Conservation (phyloP, 1,140 invertebrate species). For the Phenacoccus solenopsis region DNA sequence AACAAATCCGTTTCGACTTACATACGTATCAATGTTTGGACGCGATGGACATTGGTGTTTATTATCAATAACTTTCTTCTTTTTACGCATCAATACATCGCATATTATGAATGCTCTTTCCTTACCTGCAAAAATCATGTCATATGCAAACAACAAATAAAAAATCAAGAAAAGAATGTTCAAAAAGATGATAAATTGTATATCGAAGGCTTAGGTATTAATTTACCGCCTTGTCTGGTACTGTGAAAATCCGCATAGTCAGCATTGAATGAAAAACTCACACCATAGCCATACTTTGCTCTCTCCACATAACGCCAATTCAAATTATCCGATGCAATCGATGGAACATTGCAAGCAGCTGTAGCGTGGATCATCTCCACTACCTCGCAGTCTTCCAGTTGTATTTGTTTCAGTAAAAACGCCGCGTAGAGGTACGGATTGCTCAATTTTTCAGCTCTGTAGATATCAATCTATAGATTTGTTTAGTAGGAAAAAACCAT, state of each 20-base stretch:
- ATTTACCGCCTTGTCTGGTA: not conserved
- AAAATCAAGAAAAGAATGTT: not conserved
- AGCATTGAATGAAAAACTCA: constrained; percentile 8
- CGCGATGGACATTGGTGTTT: not conserved
- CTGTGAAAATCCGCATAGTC: constrained; percentile 15
- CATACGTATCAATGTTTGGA: not conserved
- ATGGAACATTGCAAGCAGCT: not conserved
- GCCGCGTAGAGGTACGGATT: no score
- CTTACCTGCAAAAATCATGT: no score
- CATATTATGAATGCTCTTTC: no score
- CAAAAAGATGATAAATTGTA: not conserved
- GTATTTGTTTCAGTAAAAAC: not conserved
- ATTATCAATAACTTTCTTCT: not conserved
- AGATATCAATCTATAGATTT: no score
- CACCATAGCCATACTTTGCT: not conserved
- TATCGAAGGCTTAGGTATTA: not conserved
- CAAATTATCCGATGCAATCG: not conserved
- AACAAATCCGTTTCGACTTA: not conserved
- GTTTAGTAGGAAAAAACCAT: no score
- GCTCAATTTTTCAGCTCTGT: no score
- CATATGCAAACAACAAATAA: no score
- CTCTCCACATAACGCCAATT: constrained; percentile 11
- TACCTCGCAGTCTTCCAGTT: not conserved
- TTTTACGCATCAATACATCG: not conserved
- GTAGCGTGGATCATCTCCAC: not conserved